Evolutionary conservation across 2,888 invertebrate genomes (phyloP).

Genomic region (Glaucopsyche alexis): DNA sequence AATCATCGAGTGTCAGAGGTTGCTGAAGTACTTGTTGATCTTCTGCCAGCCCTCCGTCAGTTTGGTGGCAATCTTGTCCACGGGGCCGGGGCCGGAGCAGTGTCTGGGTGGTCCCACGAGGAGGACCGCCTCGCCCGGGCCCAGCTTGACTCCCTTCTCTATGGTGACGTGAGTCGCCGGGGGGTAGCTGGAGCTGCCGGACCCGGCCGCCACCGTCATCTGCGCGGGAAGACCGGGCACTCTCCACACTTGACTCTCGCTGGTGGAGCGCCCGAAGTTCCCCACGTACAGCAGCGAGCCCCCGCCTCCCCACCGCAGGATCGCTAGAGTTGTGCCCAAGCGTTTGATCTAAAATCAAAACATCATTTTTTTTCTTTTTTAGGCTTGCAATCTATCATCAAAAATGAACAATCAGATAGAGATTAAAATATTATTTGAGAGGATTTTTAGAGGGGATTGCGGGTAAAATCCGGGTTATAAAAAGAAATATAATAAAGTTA

Average conservation of each 20-base stretch:
- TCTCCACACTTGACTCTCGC: slow-evolving; percentile 69
- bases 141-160: slow-evolving; percentile 57
- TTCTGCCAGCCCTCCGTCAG: slow-evolving; percentile 74
- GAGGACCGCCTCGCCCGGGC: slow-evolving; percentile 61
- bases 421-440: no score
- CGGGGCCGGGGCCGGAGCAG: slow-evolving; percentile 71
- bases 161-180: slow-evolving; percentile 53
- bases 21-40: slow-evolving; percentile 70
- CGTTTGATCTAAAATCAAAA: slow-evolving; percentile 73
- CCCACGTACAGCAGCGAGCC: slow-evolving; percentile 62
- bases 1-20: slow-evolving; percentile 37
- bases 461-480: no score
- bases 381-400: no score
- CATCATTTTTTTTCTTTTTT: background rate
- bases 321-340: slow-evolving; percentile 67
- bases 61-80: slow-evolving; percentile 70
- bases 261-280: slow-evolving; percentile 69
- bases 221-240: slow-evolving; percentile 64
- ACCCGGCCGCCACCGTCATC: slow-evolving; percentile 63
- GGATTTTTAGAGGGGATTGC: no score
- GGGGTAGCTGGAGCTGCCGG: slow-evolving; percentile 58
- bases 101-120: slow-evolving; percentile 64
- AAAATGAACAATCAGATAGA: no score
- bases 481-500: no score
- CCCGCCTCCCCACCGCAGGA: slow-evolving; percentile 64